Evolutionary conservation across 2,888 invertebrate genomes (phyloP).

Genomic region (Thymelicus sylvestris): DNA sequence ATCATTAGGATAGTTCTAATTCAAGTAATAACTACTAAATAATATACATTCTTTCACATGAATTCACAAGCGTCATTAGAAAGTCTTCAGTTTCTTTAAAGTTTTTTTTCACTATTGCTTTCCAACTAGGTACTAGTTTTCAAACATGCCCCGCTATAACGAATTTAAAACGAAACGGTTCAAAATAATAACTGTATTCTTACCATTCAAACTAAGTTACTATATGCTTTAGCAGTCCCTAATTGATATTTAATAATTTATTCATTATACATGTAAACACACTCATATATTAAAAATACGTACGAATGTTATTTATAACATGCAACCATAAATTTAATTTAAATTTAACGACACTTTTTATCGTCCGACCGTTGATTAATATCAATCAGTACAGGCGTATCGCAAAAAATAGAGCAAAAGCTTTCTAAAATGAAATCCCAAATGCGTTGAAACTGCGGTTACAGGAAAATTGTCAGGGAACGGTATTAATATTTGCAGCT

Average conservation of each 20-base stretch:
- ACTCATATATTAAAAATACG: neutral
- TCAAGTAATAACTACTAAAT: too few relatives aligned
- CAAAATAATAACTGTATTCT: too few relatives aligned
- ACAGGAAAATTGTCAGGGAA: conserved; percentile 19
- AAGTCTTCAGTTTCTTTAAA: too few relatives aligned
- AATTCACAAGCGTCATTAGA: too few relatives aligned
- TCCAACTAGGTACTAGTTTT: too few relatives aligned
- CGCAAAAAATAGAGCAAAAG: conserved; percentile 27
- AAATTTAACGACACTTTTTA: conserved; percentile 26
- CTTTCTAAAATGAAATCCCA: conserved; percentile 30
- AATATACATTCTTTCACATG: too few relatives aligned
- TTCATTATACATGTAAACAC: neutral
- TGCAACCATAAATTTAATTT: conserved; percentile 7
- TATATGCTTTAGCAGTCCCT: too few relatives aligned
- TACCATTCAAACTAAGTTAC: too few relatives aligned
- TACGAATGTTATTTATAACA: neutral
- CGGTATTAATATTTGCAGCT: conserved; percentile 27
- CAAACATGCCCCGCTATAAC: too few relatives aligned
- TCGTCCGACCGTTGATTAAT: conserved; percentile 27
- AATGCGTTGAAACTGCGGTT: conserved; percentile 18
- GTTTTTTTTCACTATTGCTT: too few relatives aligned
- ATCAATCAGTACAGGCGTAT: conserved; percentile 26
- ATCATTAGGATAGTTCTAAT: neutral
- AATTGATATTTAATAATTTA: neutral
- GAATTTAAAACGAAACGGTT: too few relatives aligned